Evolutionary conservation across 2,113 vertebrate genomes (phyloP).

Genomic region (Perca flavescens): DNA sequence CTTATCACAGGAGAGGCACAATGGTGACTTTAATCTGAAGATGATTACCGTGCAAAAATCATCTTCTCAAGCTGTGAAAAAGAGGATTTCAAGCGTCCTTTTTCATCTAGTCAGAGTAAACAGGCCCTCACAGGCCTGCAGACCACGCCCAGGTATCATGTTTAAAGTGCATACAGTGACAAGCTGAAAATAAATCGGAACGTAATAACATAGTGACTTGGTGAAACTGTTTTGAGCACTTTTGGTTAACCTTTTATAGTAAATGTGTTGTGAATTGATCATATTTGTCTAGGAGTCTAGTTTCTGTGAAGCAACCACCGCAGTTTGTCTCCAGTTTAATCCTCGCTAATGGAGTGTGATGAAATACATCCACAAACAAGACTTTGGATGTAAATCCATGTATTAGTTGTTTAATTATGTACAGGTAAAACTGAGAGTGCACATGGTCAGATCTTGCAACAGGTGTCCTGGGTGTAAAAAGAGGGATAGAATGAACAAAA

Average conservation of each 20-base stretch:
- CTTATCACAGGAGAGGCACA: slow-evolving; percentile 58
- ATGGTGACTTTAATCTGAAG: slow-evolving; percentile 57
- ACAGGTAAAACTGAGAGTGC: not conserved
- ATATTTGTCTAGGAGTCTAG: not conserved
- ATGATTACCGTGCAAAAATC: slow-evolving; percentile 34
- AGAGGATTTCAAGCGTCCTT: slow-evolving; percentile 32
- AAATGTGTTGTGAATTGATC: not conserved
- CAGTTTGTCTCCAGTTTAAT: slow-evolving; percentile 1
- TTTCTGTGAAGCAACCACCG: not conserved
- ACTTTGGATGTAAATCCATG: not conserved
- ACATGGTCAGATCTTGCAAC: not conserved
- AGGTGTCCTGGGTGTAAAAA: not conserved
- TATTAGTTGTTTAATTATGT: not conserved
- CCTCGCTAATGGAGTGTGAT: slow-evolving; percentile 7
- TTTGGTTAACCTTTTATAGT: not conserved
- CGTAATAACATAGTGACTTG: too few species aligned
- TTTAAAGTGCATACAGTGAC: not conserved
- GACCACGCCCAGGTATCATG: not conserved
- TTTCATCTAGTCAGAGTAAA: slow-evolving; percentile 4
- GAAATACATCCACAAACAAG: not conserved
- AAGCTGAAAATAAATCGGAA: not conserved
- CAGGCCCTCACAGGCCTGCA: not conserved
- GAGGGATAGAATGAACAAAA: not conserved
- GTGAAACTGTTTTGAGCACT: not conserved
- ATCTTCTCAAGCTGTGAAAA: slow-evolving; percentile 2